Conservation (phyloP, 2,113 vertebrate species). For the Eira barbara region DNA sequence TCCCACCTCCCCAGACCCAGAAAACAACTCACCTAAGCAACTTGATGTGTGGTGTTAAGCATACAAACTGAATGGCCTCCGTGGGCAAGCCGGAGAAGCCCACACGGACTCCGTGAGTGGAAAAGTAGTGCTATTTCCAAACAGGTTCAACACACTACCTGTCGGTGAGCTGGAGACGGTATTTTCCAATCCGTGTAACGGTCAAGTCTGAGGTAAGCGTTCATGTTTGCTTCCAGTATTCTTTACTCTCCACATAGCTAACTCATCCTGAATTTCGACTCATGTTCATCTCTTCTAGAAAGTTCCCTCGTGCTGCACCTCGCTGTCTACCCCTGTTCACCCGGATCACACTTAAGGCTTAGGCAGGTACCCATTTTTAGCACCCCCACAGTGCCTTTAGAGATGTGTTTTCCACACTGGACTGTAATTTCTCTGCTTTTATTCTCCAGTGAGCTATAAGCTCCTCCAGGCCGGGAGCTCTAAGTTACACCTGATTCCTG, state of each 20-base stretch:
- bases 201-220: background rate
- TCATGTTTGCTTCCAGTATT: background rate
- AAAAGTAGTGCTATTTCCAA: background rate
- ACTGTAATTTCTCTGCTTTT: background rate
- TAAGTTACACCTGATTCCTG: background rate
- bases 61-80: too few relatives aligned
- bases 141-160: background rate
- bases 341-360: background rate
- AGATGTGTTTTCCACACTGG: background rate
- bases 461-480: background rate
- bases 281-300: background rate
- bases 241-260: background rate
- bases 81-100: background rate
- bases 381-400: background rate
- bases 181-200: background rate
- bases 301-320: too few relatives aligned
- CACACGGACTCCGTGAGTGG: background rate
- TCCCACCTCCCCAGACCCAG: background rate
- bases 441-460: background rate
- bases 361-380: background rate
- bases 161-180: background rate
- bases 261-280: background rate
- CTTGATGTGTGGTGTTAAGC: rapidly evolving
- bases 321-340: background rate
- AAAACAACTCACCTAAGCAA: background rate